Evolutionary conservation across 35 echinoderm and acorn worm species (phyloP).

Genomic region (Apostichopus japonicus): DNA sequence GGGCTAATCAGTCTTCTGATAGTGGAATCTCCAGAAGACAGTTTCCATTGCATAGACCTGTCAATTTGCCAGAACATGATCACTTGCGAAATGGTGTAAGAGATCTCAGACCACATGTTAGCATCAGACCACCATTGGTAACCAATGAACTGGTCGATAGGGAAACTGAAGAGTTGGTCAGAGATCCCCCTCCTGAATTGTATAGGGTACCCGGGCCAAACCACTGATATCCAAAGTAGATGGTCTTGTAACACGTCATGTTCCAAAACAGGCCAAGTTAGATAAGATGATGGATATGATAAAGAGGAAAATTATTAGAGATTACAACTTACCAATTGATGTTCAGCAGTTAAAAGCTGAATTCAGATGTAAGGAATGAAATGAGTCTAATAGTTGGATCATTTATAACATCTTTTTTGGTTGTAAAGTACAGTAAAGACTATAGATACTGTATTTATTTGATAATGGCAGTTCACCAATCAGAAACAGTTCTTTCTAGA

Average conservation of each 20-base stretch:
- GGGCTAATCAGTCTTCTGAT: too few relatives aligned
- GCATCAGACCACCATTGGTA: background rate
- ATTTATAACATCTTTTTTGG: too few relatives aligned
- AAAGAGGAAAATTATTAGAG: constrained; percentile 59
- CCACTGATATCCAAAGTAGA: constrained; percentile 54
- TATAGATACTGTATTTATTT: too few relatives aligned
- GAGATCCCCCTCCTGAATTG: constrained; percentile 27
- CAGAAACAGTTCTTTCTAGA: too few relatives aligned
- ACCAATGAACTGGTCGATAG: constrained; percentile 53
- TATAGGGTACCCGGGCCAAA: constrained; percentile 31
- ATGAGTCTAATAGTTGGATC: too few relatives aligned
- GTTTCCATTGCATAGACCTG: too few relatives aligned
- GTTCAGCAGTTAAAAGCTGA: background rate
- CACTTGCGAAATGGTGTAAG: background rate
- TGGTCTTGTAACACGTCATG: constrained; percentile 38
- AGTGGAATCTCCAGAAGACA: too few relatives aligned
- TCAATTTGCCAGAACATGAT: background rate
- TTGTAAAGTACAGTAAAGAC: too few relatives aligned
- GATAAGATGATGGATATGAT: constrained; percentile 52
- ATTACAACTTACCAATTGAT: constrained; percentile 64
- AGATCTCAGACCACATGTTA: background rate
- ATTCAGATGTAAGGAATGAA: background rate
- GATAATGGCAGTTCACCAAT: too few relatives aligned
- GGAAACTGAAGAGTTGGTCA: background rate
- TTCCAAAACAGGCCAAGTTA: constrained; percentile 62